phyloP scores from a whole-genome alignment of 1,140 invertebrate genomes.

The Bombus balteatus region DNA sequence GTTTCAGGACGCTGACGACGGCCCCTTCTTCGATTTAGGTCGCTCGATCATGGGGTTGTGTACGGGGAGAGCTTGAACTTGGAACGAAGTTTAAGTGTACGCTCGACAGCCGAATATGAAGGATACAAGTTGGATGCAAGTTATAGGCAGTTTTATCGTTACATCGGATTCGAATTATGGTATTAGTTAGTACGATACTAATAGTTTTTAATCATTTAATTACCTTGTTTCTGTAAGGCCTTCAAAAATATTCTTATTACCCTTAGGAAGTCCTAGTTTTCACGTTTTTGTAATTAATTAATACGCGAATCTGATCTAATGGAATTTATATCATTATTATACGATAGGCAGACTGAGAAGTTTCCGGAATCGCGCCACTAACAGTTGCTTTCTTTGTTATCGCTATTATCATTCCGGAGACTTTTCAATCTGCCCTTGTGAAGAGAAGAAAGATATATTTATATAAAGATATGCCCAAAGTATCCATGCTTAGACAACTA shows the following conservation, averaged over 20 bases:
- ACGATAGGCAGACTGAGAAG: too few relatives aligned
- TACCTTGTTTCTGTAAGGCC: too few relatives aligned
- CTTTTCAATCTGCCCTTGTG: too few relatives aligned
- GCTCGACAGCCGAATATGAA: background rate
- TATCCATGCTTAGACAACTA: background rate
- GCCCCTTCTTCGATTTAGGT: slow-evolving; percentile 34
- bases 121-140: background rate
- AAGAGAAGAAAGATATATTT: background rate
- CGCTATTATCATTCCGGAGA: too few relatives aligned
- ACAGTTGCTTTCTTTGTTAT: too few relatives aligned
- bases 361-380: too few relatives aligned
- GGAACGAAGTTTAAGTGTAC: slow-evolving; percentile 20
- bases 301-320: background rate
- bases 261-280: too few relatives aligned
- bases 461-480: accelerated
- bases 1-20: slow-evolving; percentile 9
- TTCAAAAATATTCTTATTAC: too few relatives aligned
- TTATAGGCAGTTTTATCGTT: background rate
- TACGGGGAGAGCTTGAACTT: slow-evolving; percentile 26
- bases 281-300: too few relatives aligned
- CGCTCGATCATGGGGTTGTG: slow-evolving; percentile 32
- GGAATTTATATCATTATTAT: background rate
- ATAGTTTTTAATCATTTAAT: too few relatives aligned
- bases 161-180: background rate
- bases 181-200: too few relatives aligned